Percentiles rank a stretch among this genome's conserved stretches.
Evolutionary conservation across 2,888 invertebrate genomes (phyloP).

Genomic region (Crocallis elinguaria): DNA sequence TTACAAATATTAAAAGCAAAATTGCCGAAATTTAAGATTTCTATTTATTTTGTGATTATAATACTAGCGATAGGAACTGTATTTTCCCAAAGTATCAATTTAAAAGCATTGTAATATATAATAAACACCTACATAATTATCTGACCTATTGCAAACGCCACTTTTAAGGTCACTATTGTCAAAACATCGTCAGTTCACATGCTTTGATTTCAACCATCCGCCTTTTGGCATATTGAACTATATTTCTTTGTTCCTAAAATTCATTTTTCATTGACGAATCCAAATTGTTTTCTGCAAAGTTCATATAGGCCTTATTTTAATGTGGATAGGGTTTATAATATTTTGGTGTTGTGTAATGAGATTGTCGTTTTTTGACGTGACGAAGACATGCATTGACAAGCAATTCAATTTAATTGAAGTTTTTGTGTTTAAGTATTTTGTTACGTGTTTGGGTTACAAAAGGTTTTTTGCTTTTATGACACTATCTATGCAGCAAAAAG

Average conservation of each 20-base stretch:
- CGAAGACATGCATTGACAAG: slow-evolving; percentile 55
- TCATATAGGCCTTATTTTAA: slow-evolving; percentile 13
- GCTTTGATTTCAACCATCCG: slow-evolving; percentile 14
- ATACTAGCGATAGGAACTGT: neutral
- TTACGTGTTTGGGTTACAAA: slow-evolving; percentile 20
- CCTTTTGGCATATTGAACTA: slow-evolving; percentile 1
- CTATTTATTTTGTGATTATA: too few relatives aligned
- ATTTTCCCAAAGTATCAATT: slow-evolving; percentile 18
- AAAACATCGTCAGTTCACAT: slow-evolving; percentile 11
- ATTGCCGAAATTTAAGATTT: too few relatives aligned
- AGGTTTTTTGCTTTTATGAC: neutral
- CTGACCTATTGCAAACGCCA: slow-evolving; percentile 31
- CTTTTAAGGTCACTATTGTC: slow-evolving; percentile 26
- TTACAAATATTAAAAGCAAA: too few relatives aligned
- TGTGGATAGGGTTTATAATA: slow-evolving; percentile 7
- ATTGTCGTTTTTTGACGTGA: slow-evolving; percentile 47
- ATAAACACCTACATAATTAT: slow-evolving; percentile 33
- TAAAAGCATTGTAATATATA: slow-evolving; percentile 24
- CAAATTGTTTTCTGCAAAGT: neutral
- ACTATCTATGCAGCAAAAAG: neutral
- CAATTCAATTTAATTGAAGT: slow-evolving; percentile 48
- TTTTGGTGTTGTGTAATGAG: slow-evolving; percentile 33
- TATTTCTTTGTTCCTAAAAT: slow-evolving; percentile 3
- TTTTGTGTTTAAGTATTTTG: slow-evolving; percentile 32
- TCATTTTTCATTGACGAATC: slow-evolving; percentile 6